phyloP scores from a whole-genome alignment of 2,797 vertebrate genomes.

The Pangasius sanitwongsei region DNA sequence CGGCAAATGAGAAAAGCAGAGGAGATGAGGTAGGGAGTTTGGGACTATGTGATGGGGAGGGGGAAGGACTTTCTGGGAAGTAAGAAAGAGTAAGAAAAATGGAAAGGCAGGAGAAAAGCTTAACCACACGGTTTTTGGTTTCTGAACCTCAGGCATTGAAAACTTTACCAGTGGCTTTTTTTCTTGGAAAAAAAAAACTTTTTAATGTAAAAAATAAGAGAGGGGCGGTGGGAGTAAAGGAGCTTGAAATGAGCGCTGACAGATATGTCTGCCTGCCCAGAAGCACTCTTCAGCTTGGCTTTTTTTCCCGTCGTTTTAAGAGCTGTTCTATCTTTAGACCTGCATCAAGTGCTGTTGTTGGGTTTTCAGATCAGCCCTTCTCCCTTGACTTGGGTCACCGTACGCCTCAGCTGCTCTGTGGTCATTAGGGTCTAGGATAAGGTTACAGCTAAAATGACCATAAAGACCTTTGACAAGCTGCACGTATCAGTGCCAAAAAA shows the following conservation, averaged over 20 bases:
- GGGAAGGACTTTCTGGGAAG: constrained; percentile 68
- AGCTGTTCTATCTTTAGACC: constrained; percentile 76
- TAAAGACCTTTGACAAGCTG: constrained; percentile 49
- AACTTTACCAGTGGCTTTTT: constrained; percentile 60
- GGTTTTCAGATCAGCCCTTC: constrained; percentile 69
- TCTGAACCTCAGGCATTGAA: constrained; percentile 61
- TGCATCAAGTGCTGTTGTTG: constrained; percentile 69
- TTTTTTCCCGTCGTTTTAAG: constrained; percentile 59
- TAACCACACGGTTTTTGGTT: constrained; percentile 62
- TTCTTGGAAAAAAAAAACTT: not conserved
- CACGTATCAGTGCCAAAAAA: constrained; percentile 24
- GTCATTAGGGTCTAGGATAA: constrained; percentile 66
- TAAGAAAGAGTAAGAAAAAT: constrained; percentile 52
- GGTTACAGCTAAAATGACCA: constrained; percentile 50
- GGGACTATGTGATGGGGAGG: not conserved
- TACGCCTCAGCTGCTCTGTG: constrained; percentile 65
- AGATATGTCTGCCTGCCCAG: constrained; percentile 17
- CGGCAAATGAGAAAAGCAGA: constrained; percentile 50
- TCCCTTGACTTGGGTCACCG: constrained; percentile 63
- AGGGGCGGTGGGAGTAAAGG: constrained; percentile 17
- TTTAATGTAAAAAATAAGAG: constrained; percentile 28
- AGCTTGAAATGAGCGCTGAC: not conserved
- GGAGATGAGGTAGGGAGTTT: constrained; percentile 39
- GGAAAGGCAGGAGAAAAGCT: constrained; percentile 57
- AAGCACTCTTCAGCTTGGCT: constrained; percentile 15